Base-by-base conservation (phyloP, 2,888 invertebrate genomes). In the Oxycera nigricornis region DNA sequence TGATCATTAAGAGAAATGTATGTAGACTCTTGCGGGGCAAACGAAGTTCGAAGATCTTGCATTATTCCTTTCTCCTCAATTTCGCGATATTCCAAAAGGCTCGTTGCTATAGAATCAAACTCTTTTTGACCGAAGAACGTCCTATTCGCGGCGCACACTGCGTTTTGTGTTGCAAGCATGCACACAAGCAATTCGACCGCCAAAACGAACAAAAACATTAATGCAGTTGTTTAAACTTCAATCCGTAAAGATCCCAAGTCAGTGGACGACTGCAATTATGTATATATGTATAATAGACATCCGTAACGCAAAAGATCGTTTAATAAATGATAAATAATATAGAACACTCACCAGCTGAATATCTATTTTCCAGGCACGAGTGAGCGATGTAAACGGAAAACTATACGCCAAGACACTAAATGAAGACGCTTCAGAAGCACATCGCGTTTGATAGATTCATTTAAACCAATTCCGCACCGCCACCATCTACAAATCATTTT, bases 41-140 rank as follows among this genome's bases (percentile, higher is more conserved):
- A 91, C 17, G 90, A 90, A 0, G 91, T 91, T 61, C 88, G 87
- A 70, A 89, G 88, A 77, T 90, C 90, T 78, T 88, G 86, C 80
- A 90, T 87, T 0, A 90, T 84, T 61, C 89, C 88, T 72, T 88
- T 84, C 75, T 90, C 89, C 74, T 90, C 89, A 17, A 88, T 84
- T 77, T 89, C 84, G 28, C 82, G 72, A 1, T 79, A 80, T 62
- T 80, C 79, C 46, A 82, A 82, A 2, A 82, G 77, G 1, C 80
- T 81, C 76, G 82, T 82, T 14, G 81, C 81, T 62, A 82, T 82
- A n/a, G n/a, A n/a, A n/a, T n/a, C n/a, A 0, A 82, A 80, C 65
- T 82, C 79, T 72, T 85, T 85, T 0, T 83, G 78, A 7, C 80
- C 78, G 2, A 81, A 78, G 0, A 81, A 79, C 1, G 81, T 81